Evolutionary conservation across 2,888 invertebrate genomes (phyloP).

Genomic region (Stictocephala bisonia): DNA sequence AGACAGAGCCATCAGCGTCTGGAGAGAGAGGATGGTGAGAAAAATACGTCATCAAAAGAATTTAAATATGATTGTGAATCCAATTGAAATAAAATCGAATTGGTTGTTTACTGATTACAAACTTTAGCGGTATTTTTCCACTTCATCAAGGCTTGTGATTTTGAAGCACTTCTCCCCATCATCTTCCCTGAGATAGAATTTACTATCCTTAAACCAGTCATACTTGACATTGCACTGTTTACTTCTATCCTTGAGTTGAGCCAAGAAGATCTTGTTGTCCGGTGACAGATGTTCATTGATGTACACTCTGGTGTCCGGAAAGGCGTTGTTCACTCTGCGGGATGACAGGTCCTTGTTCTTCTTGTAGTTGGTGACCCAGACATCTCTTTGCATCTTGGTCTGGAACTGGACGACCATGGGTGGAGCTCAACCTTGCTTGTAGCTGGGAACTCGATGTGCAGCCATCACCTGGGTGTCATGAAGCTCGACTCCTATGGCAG

Average conservation of each 20-base stretch:
- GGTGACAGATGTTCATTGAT: slow-evolving; percentile 26
- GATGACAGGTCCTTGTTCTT: neutral
- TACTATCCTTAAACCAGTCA: neutral
- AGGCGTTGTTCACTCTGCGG: neutral
- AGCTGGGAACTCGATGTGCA: neutral
- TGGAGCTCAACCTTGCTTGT: neutral
- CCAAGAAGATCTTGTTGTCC: slow-evolving; percentile 12
- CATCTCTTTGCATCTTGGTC: neutral
- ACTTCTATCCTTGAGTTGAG: slow-evolving; percentile 19
- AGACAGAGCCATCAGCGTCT: neutral
- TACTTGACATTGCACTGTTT: slow-evolving; percentile 1
- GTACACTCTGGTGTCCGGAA: slow-evolving; percentile 15
- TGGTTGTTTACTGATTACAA: neutral
- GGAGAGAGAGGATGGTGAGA: slow-evolving; percentile 13
- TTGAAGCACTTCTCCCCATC: neutral
- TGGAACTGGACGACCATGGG: slow-evolving; percentile 6
- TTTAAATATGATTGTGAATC: neutral
- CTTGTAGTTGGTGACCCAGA: slow-evolving; percentile 2
- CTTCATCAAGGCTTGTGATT: neutral
- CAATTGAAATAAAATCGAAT: neutral
- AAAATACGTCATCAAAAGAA: neutral
- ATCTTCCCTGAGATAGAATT: slow-evolving; percentile 8
- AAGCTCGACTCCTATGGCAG: neutral
- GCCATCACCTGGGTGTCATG: slow-evolving; percentile 1
- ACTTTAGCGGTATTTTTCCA: neutral